Evolutionary conservation across 2,888 invertebrate genomes (phyloP).

Genomic region (Campaea margaritaria): DNA sequence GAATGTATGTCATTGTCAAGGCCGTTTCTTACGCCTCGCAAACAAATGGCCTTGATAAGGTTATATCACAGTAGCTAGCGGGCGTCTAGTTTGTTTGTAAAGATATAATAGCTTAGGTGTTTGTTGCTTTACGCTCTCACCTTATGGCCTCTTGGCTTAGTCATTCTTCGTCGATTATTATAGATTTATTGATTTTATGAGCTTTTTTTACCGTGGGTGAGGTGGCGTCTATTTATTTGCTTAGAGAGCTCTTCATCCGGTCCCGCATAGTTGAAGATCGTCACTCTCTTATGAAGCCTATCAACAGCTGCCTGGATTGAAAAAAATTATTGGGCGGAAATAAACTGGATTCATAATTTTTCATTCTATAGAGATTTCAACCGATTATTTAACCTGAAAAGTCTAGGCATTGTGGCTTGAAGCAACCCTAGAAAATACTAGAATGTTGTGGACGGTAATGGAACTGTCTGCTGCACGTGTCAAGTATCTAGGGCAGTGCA

Average conservation of each 20-base stretch:
- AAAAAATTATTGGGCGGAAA: no score
- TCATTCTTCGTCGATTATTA: not conserved
- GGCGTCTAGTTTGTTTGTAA: slow-evolving; percentile 14
- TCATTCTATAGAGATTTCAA: no score
- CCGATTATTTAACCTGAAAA: not conserved
- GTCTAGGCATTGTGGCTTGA: not conserved
- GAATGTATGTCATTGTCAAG: slow-evolving; percentile 53
- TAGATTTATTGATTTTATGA: no score
- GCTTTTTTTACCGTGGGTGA: no score
- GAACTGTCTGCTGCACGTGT: slow-evolving; percentile 1
- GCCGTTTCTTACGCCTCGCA: slow-evolving; percentile 47
- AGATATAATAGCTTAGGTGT: not conserved
- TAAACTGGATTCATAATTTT: no score
- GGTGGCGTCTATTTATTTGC: no score
- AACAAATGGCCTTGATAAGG: slow-evolving; percentile 41
- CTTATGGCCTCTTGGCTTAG: not conserved
- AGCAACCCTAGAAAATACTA: not conserved
- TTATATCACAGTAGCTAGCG: slow-evolving; percentile 35
- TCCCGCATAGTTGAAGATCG: no score
- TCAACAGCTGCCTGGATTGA: no score
- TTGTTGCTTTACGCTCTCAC: slow-evolving; percentile 1
- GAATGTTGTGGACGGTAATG: not conserved
- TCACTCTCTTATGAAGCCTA: no score
- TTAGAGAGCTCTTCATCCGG: no score
- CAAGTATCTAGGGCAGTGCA: not conserved